Evolutionary conservation across 1,140 invertebrate species (phyloP).

Genomic region (Notospermus geniculatus): DNA sequence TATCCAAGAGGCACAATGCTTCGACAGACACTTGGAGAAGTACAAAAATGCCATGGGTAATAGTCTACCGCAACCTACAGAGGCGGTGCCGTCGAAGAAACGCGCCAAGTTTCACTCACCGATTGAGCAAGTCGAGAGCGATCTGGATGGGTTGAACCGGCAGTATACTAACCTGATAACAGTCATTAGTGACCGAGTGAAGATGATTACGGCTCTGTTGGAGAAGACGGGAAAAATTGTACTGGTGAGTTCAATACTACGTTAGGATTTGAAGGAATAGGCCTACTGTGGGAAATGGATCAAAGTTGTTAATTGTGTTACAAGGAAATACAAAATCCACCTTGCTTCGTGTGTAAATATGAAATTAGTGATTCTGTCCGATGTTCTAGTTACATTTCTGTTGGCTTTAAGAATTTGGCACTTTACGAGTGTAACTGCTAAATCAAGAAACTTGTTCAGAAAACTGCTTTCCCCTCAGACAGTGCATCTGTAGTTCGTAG

Average conservation of each 20-base stretch:
- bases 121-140: conserved; percentile 76
- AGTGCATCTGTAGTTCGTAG: too few species aligned
- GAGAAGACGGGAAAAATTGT: conserved; percentile 15
- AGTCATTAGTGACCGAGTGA: conserved; percentile 39
- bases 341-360: too few species aligned
- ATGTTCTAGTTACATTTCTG: too few species aligned
- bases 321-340: too few species aligned
- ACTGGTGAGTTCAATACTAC: conserved; percentile 11
- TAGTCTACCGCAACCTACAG: conserved; percentile 44
- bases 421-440: too few species aligned
- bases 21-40: conserved; percentile 75
- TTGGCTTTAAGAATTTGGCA: too few species aligned
- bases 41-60: conserved; percentile 86
- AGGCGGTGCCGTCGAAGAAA: conserved; percentile 44
- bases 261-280: too few species aligned
- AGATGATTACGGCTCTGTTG: conserved; percentile 35
- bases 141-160: conserved; percentile 73
- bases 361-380: too few species aligned
- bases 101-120: conserved; percentile 57
- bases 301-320: too few species aligned
- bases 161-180: conserved; percentile 46
- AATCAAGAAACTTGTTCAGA: too few species aligned
- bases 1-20: neutral
- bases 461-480: neutral
- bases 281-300: too few species aligned